Conservation (phyloP, 2,797 vertebrate species). For the Malurus splendens region DNA sequence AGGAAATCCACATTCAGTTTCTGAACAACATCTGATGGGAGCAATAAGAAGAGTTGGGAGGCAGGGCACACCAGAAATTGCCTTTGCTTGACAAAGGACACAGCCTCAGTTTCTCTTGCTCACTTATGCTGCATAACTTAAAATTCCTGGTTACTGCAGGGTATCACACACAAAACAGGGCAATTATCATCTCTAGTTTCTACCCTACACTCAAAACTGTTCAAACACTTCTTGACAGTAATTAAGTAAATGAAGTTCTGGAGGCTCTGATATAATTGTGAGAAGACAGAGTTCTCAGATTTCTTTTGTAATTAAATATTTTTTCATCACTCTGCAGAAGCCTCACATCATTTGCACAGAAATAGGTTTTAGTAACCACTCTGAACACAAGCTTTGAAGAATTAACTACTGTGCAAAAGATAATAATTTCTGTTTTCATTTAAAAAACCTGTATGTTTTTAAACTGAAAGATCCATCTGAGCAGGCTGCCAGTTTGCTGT, state of each 20-base stretch:
- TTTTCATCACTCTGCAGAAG: not conserved
- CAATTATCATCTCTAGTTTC: not conserved
- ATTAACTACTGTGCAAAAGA: not conserved
- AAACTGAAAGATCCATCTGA: not conserved
- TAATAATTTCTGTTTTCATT: not conserved
- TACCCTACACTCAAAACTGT: not conserved
- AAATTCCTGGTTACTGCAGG: not conserved
- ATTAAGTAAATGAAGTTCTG: not conserved
- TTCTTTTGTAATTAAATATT: not conserved
- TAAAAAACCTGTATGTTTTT: fast-evolving
- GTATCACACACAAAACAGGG: not conserved
- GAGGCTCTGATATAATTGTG: not conserved
- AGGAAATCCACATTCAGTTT: not conserved
- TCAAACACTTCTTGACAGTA: not conserved
- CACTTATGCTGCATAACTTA: not conserved
- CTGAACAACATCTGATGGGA: not conserved
- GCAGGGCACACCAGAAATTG: not conserved
- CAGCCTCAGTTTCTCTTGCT: not conserved
- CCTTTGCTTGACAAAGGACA: not conserved
- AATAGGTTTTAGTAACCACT: not conserved
- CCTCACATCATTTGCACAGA: not conserved
- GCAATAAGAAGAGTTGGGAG: not conserved
- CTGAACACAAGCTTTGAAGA: not conserved
- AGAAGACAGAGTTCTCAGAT: not conserved
- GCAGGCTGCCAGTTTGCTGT: not conserved